Conservation (phyloP, 2,113 vertebrate species). For the Ageneiosus marmoratus region DNA sequence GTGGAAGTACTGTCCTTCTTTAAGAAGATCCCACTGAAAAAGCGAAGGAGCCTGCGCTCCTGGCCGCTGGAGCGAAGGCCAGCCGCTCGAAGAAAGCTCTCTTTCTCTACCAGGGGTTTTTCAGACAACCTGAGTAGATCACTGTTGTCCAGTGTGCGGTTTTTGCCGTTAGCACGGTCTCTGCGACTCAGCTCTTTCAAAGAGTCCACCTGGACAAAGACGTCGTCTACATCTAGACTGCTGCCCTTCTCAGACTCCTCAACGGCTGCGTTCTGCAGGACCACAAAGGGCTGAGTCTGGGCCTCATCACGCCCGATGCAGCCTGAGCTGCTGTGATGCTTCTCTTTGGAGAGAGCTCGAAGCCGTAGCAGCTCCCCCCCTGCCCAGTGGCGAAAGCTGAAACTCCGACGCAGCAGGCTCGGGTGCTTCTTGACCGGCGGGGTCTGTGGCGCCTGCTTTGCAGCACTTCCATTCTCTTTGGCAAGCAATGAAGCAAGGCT, state of each 20-base stretch:
- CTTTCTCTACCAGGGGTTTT: slow-evolving; percentile 66
- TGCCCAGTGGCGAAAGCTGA: slow-evolving; percentile 86
- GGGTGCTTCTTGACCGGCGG: slow-evolving; percentile 64
- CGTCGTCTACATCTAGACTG: slow-evolving; percentile 80
- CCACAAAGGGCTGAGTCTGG: not conserved
- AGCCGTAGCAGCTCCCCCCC: slow-evolving; percentile 72
- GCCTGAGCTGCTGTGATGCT: slow-evolving; percentile 75
- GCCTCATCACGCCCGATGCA: slow-evolving; percentile 48
- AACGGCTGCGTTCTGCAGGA: slow-evolving; percentile 53
- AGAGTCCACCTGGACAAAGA: slow-evolving; percentile 78
- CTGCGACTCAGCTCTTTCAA: slow-evolving; percentile 76
- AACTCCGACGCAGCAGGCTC: slow-evolving; percentile 79
- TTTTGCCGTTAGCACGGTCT: slow-evolving; percentile 79
- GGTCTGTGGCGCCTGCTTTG: slow-evolving; percentile 48
- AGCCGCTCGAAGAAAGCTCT: slow-evolving; percentile 61
- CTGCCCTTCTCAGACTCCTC: slow-evolving; percentile 69
- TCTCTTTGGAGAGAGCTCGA: slow-evolving; percentile 69
- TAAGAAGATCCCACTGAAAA: slow-evolving; percentile 91
- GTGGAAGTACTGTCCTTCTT: slow-evolving; percentile 71
- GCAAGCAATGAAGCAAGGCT: slow-evolving; percentile 37
- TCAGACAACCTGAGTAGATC: slow-evolving; percentile 82
- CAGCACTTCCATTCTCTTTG: slow-evolving; percentile 48
- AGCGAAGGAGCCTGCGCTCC: slow-evolving; percentile 82
- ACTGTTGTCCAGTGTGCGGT: slow-evolving; percentile 91
- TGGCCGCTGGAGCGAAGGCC: slow-evolving; percentile 55